These are phyloP conservation scores for Macrobrachium rosenbergii DNA, from an alignment of 1,140 invertebrate species.

Conservation along the genomic window DNA sequence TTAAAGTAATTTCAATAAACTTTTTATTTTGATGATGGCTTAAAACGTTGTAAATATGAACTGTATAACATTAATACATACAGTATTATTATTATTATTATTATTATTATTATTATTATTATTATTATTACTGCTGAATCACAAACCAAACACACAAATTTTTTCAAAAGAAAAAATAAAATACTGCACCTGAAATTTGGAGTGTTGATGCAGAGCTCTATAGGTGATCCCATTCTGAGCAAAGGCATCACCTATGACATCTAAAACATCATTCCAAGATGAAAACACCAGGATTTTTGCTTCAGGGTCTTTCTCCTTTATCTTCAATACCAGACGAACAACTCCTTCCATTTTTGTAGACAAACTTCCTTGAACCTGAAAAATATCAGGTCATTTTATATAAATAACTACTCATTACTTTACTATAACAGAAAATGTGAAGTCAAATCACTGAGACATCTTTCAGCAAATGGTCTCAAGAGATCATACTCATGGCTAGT, in stretches of 20 bases:
- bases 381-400: neutral
- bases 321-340: constrained; percentile 75
- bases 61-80: neutral
- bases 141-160: neutral
- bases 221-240: constrained; percentile 76
- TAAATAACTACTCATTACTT: too few relatives aligned
- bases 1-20: too few relatives aligned
- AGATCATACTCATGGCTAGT: too few relatives aligned
- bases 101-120: neutral
- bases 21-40: too few relatives aligned
- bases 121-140: neutral
- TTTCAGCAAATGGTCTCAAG: too few relatives aligned
- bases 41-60: too few relatives aligned
- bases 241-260: constrained; percentile 76
- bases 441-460: too few relatives aligned
- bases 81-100: neutral
- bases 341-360: constrained; percentile 83
- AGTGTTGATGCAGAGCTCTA: constrained; percentile 68
- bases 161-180: too few relatives aligned
- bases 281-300: constrained; percentile 84
- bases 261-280: constrained; percentile 78
- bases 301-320: constrained; percentile 74
- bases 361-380: constrained; percentile 73
- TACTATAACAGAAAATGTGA: too few relatives aligned
- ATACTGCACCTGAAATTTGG: constrained; percentile 74